Evolutionary conservation across 2,797 vertebrate genomes (phyloP), one percentile per base, ranked within the genome.

Genomic region (Sus cebifrons): DNA sequence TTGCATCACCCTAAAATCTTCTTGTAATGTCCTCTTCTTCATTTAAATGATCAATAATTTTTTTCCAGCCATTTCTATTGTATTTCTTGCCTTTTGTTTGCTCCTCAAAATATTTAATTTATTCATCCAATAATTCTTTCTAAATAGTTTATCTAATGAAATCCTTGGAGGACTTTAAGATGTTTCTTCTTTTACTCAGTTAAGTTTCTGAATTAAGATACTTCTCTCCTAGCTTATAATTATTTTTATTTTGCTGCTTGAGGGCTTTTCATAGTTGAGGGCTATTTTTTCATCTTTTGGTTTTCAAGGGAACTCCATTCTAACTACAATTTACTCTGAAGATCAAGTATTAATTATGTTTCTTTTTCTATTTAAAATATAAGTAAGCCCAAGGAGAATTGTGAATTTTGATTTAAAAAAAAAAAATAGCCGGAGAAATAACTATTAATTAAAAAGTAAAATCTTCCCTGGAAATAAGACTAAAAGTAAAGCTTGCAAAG

Each of bases 401-500:
- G 98, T 78, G 99, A 99, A 98, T 99, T 99, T 96, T 98, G 98
- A 90, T 98, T 98, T 96, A 0, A 98, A 99, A 97, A 98, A 99
- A 97, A 99, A 98, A 97, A 91, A 98, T 99, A 98, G 98, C 98
- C 4, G 91, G 98, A 94, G 99, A 99, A 97, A 98, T 99, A 94
- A 98, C 97, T 94, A 95, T 98, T 5, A 98, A 99, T 95, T 98
- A 99, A 95, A 98, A 98, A 83, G 98, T 99, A 89, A 98, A 98
- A 93, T 96, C 98, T 96, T 98, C 96, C 54, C 98, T 99, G n/a
- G 98, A 99, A 97, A 98, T 98, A 97, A 98, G 98, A 91, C 92
- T 99, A 82, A 98, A 98, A 86, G 98, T 99, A 97, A 98, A 98
- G 79, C 99, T 99, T 98, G 98, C 99, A 96, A 98, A 98, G 44